phyloP scores from a whole-genome alignment of 2,797 vertebrate species.

The Mallotus villosus region DNA sequence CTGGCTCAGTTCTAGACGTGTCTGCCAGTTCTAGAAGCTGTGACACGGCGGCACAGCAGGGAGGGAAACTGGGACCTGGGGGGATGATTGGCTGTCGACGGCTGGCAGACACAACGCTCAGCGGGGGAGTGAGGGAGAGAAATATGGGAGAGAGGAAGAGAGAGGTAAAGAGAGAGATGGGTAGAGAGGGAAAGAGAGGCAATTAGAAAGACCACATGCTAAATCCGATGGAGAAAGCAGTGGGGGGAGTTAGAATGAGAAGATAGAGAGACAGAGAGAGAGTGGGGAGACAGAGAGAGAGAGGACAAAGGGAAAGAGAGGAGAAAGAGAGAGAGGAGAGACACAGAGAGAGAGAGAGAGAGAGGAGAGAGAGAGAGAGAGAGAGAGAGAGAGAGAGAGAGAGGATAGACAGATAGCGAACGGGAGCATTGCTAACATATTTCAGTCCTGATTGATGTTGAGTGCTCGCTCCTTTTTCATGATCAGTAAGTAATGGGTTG shows the following conservation, averaged over 20 bases:
- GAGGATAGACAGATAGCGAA: neutral
- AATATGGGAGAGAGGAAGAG: neutral
- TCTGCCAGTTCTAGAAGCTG: neutral
- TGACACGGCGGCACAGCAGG: neutral
- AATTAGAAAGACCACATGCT: neutral
- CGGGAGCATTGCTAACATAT: conserved; percentile 8
- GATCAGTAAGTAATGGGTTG: conserved; percentile 19
- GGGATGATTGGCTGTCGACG: conserved; percentile 18
- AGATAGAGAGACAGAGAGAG: neutral
- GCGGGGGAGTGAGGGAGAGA: conserved; percentile 1
- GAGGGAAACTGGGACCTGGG: neutral
- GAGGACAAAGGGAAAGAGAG: neutral
- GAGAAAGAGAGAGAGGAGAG: neutral
- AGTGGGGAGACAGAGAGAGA: neutral
- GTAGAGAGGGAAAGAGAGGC: neutral
- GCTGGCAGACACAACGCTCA: conserved; percentile 13
- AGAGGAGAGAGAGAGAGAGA: neutral
- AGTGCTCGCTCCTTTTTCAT: neutral
- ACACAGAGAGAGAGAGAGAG: neutral
- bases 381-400: neutral
- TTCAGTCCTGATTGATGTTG: conserved; percentile 12
- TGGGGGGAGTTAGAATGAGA: neutral
- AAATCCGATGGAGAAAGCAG: neutral
- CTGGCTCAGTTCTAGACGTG: neutral
- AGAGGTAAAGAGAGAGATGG: conserved; percentile 10